Evolutionary conservation across 1,140 invertebrate genomes (phyloP).

Genomic region (Andricus grossulariae): DNA sequence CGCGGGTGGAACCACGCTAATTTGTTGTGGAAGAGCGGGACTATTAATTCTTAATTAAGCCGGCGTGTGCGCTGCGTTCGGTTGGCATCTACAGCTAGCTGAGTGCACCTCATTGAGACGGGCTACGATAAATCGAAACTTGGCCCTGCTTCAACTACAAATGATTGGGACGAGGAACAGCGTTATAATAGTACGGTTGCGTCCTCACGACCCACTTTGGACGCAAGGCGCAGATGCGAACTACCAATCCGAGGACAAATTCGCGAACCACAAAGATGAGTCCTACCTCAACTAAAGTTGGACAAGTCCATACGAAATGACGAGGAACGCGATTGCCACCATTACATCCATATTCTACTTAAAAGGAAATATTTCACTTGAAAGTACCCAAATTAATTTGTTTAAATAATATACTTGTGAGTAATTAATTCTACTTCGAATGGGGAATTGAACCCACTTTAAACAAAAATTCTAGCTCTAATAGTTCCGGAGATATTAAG

Average conservation of each 20-base stretch:
- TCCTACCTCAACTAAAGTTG: not conserved
- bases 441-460: no score
- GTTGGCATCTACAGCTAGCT: conserved; percentile 61
- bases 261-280: not conserved
- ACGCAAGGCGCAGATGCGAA: conserved; percentile 42
- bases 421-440: no score
- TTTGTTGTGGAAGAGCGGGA: conserved; percentile 33
- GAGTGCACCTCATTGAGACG: conserved; percentile 63
- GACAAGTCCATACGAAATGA: not conserved
- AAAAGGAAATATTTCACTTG: no score
- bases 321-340: conserved; percentile 44
- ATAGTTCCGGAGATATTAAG: no score
- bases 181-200: conserved; percentile 62
- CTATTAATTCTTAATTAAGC: conserved; percentile 72
- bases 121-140: conserved; percentile 67
- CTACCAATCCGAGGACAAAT: conserved; percentile 32
- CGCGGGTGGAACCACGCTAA: conserved; percentile 18
- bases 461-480: no score
- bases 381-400: no score
- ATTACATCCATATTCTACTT: no score
- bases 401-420: no score
- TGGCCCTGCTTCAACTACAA: conserved; percentile 68
- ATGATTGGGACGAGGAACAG: conserved; percentile 61
- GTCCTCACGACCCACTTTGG: conserved; percentile 60
- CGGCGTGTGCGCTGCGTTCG: conserved; percentile 46